These are phyloP conservation scores for Amaurobius ferox DNA, from an alignment of 2,888 invertebrate genomes.

Conservation along the genomic window DNA sequence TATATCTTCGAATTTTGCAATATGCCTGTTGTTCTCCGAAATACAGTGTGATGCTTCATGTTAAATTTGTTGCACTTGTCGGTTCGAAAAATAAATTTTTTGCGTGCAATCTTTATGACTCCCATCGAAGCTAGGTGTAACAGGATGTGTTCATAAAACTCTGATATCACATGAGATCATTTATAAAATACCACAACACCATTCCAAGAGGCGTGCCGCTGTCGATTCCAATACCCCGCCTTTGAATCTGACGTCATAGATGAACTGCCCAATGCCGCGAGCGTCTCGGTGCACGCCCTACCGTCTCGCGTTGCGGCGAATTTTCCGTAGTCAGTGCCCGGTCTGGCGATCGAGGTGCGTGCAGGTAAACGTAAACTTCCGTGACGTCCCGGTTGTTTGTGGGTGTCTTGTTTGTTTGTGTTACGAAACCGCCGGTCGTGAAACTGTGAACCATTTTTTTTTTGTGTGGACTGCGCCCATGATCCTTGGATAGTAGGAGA, in stretches of 20 bases:
- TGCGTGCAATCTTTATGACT: no score
- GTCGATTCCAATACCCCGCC: background rate
- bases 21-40: no score
- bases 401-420: background rate
- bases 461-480: constrained; percentile 36
- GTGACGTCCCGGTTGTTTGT: background rate
- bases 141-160: no score
- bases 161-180: no score
- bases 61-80: no score
- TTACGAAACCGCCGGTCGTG: background rate
- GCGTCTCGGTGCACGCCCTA: background rate
- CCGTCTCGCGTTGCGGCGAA: background rate
- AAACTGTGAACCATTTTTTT: background rate
- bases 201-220: background rate
- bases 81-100: no score
- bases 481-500: constrained; percentile 56
- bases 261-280: background rate
- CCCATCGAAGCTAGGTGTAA: no score
- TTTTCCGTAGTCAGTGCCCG: constrained; percentile 4
- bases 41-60: no score
- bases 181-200: background rate
- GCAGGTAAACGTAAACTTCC: background rate
- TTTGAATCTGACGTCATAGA: background rate
- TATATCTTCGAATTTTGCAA: no score
- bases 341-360: background rate